Evolutionary conservation across 2,113 vertebrate genomes (phyloP).

Genomic region (Jacana jacana): DNA sequence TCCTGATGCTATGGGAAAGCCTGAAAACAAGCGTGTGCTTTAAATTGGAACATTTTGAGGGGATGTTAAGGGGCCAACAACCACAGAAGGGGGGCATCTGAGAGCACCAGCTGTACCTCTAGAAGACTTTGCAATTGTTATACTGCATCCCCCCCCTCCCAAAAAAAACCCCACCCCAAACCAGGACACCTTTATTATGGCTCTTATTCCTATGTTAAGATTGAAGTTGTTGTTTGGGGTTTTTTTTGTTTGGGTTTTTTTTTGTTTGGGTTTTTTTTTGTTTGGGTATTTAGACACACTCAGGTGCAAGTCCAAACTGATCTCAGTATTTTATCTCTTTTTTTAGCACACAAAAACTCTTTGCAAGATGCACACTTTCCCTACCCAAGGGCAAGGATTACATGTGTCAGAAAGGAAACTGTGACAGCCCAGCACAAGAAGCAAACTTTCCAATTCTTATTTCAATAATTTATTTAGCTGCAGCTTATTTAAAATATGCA

Average conservation of each 20-base stretch:
- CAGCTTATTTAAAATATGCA: background rate
- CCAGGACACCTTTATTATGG: too few species aligned
- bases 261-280: background rate
- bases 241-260: too few species aligned
- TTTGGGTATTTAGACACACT: background rate
- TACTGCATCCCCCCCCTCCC: background rate
- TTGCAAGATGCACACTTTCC: background rate
- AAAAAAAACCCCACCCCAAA: background rate
- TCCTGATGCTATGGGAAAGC: background rate
- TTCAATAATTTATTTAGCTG: background rate
- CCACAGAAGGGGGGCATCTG: background rate
- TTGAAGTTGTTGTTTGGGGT: background rate
- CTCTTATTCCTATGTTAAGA: background rate
- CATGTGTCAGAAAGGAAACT: background rate
- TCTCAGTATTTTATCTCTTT: background rate
- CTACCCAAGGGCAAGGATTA: background rate
- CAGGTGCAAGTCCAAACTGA: background rate
- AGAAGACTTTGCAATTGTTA: background rate
- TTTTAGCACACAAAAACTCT: background rate
- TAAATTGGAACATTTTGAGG: background rate
- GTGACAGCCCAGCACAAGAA: background rate
- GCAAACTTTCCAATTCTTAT: background rate
- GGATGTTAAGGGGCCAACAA: background rate
- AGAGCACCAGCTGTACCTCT: background rate
- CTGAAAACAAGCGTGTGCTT: background rate